Percentiles rank a stretch among this genome's conserved stretches.
phyloP scores from a whole-genome alignment of 2,797 vertebrate species.

The Podarcis lilfordi region DNA sequence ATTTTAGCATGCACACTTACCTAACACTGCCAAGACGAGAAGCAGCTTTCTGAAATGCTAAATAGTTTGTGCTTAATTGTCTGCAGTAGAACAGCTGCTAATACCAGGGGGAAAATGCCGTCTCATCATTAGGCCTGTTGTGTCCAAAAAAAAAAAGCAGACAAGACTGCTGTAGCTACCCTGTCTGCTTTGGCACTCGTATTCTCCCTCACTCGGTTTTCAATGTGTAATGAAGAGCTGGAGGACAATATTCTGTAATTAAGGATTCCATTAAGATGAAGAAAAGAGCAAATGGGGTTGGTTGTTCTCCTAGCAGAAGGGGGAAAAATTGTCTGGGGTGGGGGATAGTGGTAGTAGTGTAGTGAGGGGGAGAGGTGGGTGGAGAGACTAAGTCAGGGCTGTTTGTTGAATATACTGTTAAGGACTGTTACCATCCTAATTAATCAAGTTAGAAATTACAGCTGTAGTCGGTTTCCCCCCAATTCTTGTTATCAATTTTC shows the following conservation, averaged over 20 bases:
- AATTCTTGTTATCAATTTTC: conserved; percentile 96
- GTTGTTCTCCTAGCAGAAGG: conserved; percentile 85
- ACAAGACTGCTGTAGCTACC: conserved; percentile 82
- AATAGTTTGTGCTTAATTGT: conserved; percentile 78
- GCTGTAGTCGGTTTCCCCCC: conserved; percentile 87
- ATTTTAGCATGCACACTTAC: conserved; percentile 70
- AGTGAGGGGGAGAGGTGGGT: conserved; percentile 82
- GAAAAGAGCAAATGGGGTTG: conserved; percentile 97
- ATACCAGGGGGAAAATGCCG: conserved; percentile 84
- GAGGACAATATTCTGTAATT: conserved; percentile 99
- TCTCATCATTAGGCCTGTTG: conserved; percentile 77
- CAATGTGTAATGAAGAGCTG: conserved; percentile 89
- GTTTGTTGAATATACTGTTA: conserved; percentile 94
- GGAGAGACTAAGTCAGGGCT: conserved; percentile 90
- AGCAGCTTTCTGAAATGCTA: conserved; percentile 74
- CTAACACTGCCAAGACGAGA: conserved; percentile 70
- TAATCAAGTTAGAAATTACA: conserved; percentile 99
- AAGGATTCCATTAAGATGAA: conserved; percentile 99
- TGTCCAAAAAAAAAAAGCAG: conserved; percentile 73
- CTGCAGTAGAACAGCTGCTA: conserved; percentile 86
- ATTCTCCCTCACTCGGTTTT: conserved; percentile 75
- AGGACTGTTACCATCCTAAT: conserved; percentile 92
- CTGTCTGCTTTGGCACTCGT: conserved; percentile 75
- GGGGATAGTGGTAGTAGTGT: conserved; percentile 78
- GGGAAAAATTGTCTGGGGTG: conserved; percentile 82